These are phyloP conservation scores for Volucella inflata DNA, from an alignment of 2,888 invertebrate species.

Conservation along the genomic window DNA sequence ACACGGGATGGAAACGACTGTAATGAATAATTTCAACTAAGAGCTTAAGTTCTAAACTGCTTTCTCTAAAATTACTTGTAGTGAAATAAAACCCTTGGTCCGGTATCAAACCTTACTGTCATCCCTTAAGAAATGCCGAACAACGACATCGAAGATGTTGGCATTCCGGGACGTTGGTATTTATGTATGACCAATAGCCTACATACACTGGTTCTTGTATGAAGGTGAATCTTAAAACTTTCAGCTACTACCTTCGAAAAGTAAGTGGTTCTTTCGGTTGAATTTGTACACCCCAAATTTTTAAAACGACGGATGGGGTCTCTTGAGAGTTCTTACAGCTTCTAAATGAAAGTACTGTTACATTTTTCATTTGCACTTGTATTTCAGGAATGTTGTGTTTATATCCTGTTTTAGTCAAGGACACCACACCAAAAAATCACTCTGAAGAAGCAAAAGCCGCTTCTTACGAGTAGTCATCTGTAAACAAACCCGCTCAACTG, in stretches of 20 bases:
- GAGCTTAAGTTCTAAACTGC: slow-evolving; percentile 30
- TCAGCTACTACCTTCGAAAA: slow-evolving; percentile 45
- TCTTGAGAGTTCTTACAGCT: slow-evolving; percentile 35
- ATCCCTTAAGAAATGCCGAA: slow-evolving; percentile 15
- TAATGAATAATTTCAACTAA: slow-evolving; percentile 65
- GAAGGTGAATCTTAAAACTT: slow-evolving; percentile 16
- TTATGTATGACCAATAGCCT: slow-evolving; percentile 43
- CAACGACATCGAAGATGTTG: slow-evolving; percentile 23
- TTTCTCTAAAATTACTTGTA: slow-evolving; percentile 43
- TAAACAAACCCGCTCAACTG: slow-evolving; percentile 69
- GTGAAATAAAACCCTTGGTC: slow-evolving; percentile 46
- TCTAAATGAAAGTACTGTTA: slow-evolving; percentile 65
- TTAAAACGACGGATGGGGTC: slow-evolving; percentile 33
- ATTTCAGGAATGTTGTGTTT: slow-evolving; percentile 44
- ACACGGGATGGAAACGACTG: slow-evolving; percentile 14
- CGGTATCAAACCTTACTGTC: slow-evolving; percentile 62
- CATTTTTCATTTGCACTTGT: slow-evolving; percentile 59
- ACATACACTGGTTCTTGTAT: background rate
- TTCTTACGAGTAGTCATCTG: slow-evolving; percentile 67
- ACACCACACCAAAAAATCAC: slow-evolving; percentile 32
- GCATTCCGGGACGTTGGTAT: slow-evolving; percentile 31
- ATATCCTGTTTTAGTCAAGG: slow-evolving; percentile 13
- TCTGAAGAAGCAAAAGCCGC: slow-evolving; percentile 34
- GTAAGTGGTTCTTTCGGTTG: slow-evolving; percentile 25
- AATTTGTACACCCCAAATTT: slow-evolving; percentile 18